Evolutionary conservation across 2,888 invertebrate species (phyloP).

Genomic region (Drosophila histrio): DNA sequence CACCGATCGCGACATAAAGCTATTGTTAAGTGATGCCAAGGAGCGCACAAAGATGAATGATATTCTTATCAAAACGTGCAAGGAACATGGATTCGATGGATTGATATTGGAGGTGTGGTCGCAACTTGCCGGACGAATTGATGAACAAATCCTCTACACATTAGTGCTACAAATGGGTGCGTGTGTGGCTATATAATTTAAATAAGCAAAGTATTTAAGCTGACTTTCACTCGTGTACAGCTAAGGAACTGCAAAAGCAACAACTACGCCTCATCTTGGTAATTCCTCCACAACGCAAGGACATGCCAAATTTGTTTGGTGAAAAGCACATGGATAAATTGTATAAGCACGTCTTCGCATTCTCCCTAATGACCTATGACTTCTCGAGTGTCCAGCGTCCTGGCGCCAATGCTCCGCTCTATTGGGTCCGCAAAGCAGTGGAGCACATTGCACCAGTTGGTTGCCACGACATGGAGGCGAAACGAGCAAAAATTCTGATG

Average conservation of each 20-base stretch:
- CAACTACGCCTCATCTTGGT: conserved; percentile 89
- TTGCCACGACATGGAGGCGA: conserved; percentile 84
- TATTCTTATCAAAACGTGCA: conserved; percentile 88
- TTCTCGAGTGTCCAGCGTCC: conserved; percentile 93
- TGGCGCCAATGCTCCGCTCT: conserved; percentile 94
- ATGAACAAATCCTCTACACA: conserved; percentile 86
- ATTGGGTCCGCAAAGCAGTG: conserved; percentile 92
- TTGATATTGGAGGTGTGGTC: conserved; percentile 96
- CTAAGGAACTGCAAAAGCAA: conserved; percentile 86
- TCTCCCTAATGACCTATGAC: conserved; percentile 99
- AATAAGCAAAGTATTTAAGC: conserved; percentile 17
- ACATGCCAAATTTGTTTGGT: conserved; percentile 88
- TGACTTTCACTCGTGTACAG: conserved; percentile 75
- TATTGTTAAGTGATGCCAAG: conserved; percentile 88
- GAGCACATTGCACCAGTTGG: conserved; percentile 88
- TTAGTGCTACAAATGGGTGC: conserved; percentile 87
- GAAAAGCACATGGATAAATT: conserved; percentile 91
- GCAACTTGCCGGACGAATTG: conserved; percentile 89
- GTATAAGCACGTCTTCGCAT: conserved; percentile 91
- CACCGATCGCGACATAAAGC: conserved; percentile 89
- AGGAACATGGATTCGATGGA: conserved; percentile 94
- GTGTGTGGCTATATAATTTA: neutral
- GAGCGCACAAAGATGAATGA: conserved; percentile 89
- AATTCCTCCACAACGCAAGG: conserved; percentile 88
- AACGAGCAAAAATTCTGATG: conserved; percentile 91